phyloP scores from a whole-genome alignment of 2,113 vertebrate species.

The Albula goreensis region DNA sequence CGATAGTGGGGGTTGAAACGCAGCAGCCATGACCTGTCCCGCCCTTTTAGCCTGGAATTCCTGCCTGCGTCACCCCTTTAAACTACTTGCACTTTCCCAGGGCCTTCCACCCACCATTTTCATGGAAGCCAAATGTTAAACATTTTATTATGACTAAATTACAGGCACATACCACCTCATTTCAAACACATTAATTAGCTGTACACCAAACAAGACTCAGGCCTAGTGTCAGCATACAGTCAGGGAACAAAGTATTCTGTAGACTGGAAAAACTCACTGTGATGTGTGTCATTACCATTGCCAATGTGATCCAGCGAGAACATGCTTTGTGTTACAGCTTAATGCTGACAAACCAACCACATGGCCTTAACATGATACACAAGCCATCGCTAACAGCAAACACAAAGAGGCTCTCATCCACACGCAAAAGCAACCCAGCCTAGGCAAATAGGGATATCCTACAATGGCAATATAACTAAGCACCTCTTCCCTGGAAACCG shows the following conservation, averaged over 20 bases:
- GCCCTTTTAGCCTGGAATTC: background rate
- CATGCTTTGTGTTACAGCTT: background rate
- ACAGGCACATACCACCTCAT: background rate
- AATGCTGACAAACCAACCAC: background rate
- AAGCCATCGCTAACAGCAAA: background rate
- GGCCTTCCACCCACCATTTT: too few relatives aligned
- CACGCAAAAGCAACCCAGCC: background rate
- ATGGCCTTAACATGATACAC: background rate
- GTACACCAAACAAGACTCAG: background rate
- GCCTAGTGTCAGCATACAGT: background rate
- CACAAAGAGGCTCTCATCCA: background rate
- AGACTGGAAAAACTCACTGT: background rate
- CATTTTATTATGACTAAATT: too few relatives aligned
- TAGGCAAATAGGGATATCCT: background rate
- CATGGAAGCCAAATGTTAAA: too few relatives aligned
- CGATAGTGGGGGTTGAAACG: constrained; percentile 36
- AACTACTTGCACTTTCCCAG: too few relatives aligned
- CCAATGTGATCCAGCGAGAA: background rate
- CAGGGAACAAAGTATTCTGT: background rate
- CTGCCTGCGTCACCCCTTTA: too few relatives aligned
- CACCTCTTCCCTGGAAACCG: background rate
- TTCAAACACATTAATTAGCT: background rate
- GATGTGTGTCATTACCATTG: background rate
- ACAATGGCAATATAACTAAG: background rate
- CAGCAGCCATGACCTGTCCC: constrained; percentile 36